Base-by-base conservation (phyloP, 2,113 vertebrate genomes). In the Merops nubicus region DNA sequence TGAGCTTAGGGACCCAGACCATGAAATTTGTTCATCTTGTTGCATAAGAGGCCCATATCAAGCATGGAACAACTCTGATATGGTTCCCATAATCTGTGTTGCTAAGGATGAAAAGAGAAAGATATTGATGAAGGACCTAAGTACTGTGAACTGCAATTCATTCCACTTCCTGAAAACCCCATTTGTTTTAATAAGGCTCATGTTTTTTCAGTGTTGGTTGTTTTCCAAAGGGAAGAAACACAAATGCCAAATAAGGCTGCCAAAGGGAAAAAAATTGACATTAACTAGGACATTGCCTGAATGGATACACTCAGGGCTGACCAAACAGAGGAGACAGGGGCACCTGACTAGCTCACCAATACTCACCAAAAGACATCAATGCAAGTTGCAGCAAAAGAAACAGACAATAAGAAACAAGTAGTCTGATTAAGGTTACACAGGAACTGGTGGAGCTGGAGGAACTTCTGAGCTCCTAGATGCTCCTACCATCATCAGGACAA, bases 41-140 rank as follows among this genome's bases (percentile, higher is more conserved):
- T 43, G 12, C 2, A 5, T 28, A 57, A 70, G 12, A 73, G 19
- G 8, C 5, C 25, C 23, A 19, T 21, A 6, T 34, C 33, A 91
- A 64, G 7, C 17, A 29, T 11, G 20, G 60, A 87, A 45, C 5
- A 80, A 18, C 15, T 79, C 57, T 69, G 56, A 50, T 54, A 20
- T 78, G 28, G 25, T 83, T 92, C 85, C 83, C 19, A 12, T 73
- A 83, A 79, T 13, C 19, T 29, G 31, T 48, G 22, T 48, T 31
- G 16, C 22, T 77, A 79, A 92, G 53, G 18, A 68, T 45, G n/a
- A 38, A 90, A 93, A 83, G 3, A 69, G 67, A 67, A 89, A 74
- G 20, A 34, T 73, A 93, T 19, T 68, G 31, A 85, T 80, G 40
- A 79, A 88, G 15, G 16, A 45, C 31, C 22, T 88, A 76, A 69